Conservation (phyloP, 1,140 invertebrate species). For the Steinernema feltiae region DNA sequence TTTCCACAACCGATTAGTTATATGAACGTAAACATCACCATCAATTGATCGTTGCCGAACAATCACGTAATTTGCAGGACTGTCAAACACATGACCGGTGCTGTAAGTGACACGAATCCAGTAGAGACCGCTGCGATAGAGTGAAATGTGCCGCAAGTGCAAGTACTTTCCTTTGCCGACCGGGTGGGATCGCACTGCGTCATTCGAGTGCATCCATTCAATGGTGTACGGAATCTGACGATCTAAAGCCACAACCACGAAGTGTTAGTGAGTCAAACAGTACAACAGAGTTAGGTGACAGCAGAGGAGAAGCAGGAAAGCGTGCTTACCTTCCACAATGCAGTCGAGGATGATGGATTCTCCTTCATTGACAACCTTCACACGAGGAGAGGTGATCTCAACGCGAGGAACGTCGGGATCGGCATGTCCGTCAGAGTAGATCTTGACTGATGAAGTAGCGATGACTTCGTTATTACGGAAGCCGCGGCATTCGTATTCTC, state of each 20-base stretch:
- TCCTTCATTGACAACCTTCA: conserved; percentile 53
- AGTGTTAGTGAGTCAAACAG: conserved; percentile 19
- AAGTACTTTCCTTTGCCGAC: neutral
- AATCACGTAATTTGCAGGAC: conserved; percentile 28
- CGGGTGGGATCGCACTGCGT: neutral
- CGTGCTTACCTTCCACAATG: conserved; percentile 49
- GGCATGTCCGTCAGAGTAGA: conserved; percentile 38
- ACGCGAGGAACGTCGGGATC: conserved; percentile 44
- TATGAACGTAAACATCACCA: conserved; percentile 11
- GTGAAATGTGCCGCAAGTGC: neutral
- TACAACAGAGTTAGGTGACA: neutral
- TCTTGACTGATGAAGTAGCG: conserved; percentile 41
- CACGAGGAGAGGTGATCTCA: conserved; percentile 50
- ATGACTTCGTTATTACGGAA: conserved; percentile 52
- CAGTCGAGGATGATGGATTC: conserved; percentile 57
- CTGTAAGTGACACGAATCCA: conserved; percentile 1
- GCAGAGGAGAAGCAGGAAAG: neutral
- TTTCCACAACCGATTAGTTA: neutral
- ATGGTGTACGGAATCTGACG: neutral
- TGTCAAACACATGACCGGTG: neutral
- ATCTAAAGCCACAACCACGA: conserved; percentile 16
- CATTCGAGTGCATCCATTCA: conserved; percentile 1
- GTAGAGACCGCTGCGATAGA: neutral
- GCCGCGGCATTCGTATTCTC: conserved; percentile 55
- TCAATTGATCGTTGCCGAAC: conserved; percentile 22